These are phyloP conservation scores for Latrodectus elegans DNA, from an alignment of 2,888 invertebrate species.

Conservation along the genomic window DNA sequence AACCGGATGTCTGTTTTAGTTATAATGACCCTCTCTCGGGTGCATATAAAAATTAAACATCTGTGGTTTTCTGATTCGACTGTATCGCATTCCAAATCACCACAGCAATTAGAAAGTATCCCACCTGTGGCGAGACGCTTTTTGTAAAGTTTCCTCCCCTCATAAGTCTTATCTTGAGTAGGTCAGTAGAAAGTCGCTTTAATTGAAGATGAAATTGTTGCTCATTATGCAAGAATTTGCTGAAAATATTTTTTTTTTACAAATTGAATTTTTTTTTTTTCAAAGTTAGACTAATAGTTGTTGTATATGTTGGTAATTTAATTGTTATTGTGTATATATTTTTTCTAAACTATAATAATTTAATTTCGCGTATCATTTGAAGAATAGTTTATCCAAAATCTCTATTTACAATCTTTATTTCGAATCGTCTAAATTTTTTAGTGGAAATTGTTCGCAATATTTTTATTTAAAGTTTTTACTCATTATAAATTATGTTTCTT, in stretches of 20 bases:
- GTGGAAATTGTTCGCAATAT: too few species aligned
- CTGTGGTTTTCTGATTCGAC: conserved; percentile 39
- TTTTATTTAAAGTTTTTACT: too few species aligned
- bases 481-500: too few species aligned
- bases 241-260: conserved; percentile 1
- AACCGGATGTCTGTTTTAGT: conserved; percentile 52
- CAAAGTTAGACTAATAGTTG: too few species aligned
- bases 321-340: too few species aligned
- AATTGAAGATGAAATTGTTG: conserved; percentile 4
- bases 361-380: too few species aligned
- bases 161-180: conserved; percentile 27
- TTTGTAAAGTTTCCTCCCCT: conserved; percentile 9
- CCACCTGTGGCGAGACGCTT: conserved; percentile 21
- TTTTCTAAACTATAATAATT: too few species aligned
- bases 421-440: too few species aligned
- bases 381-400: too few species aligned
- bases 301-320: too few species aligned
- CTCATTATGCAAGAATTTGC: conserved; percentile 33
- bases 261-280: too few species aligned
- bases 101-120: conserved; percentile 43
- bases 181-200: conserved; percentile 41
- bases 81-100: conserved; percentile 26
- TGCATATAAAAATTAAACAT: conserved; percentile 56
- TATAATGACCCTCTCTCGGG: conserved; percentile 55
- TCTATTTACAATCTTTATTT: too few species aligned